Evolutionary conservation across 1,140 invertebrate genomes (phyloP).

Genomic region (Bactericera cockerelli): DNA sequence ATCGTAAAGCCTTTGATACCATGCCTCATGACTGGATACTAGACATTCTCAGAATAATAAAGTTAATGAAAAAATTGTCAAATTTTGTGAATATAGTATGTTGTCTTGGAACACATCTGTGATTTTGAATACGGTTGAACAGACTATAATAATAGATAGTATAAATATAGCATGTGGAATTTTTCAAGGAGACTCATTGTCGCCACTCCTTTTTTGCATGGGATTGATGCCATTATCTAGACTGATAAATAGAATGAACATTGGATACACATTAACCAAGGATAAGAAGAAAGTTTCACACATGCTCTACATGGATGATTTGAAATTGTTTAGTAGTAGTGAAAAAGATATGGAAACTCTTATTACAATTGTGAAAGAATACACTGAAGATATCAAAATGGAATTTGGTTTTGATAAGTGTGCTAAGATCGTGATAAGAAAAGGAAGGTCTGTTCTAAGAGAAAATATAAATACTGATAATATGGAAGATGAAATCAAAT

Average conservation of each 20-base stretch:
- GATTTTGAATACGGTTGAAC: neutral
- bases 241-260: neutral
- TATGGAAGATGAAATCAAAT: too few relatives aligned
- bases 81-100: neutral
- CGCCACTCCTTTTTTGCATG: conserved; percentile 16
- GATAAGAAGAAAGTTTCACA: neutral
- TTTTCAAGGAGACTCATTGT: conserved; percentile 16
- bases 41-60: conserved; percentile 16
- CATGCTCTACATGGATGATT: conserved; percentile 4
- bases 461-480: neutral
- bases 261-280: neutral
- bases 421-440: neutral
- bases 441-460: neutral
- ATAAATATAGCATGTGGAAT: conserved; percentile 10
- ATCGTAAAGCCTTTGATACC: conserved; percentile 1
- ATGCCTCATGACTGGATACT: conserved; percentile 16
- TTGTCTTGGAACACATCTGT: neutral
- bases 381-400: neutral
- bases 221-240: conserved; percentile 5
- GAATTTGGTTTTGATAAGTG: neutral
- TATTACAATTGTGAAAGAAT: too few relatives aligned
- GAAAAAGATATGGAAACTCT: neutral
- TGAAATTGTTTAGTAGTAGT: conserved; percentile 5
- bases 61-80: conserved; percentile 10
- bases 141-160: neutral